These are phyloP conservation scores for Botia almorhae DNA, from an alignment of 2,797 vertebrate genomes.

Conservation along the genomic window DNA sequence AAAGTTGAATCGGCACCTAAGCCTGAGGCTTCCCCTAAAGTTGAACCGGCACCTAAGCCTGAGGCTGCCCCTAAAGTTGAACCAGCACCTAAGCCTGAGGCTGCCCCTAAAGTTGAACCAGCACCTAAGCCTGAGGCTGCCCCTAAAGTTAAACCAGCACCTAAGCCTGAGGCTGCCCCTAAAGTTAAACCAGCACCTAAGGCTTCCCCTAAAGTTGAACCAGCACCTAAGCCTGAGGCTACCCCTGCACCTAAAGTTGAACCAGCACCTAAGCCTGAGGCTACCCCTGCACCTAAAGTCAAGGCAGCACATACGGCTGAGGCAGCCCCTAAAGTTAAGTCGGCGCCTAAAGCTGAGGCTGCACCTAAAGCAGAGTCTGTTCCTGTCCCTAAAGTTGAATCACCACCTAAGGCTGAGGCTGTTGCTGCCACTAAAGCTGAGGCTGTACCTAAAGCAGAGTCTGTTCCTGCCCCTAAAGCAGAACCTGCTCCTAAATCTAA, in stretches of 20 bases:
- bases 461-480: neutral
- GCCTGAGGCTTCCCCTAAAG: neutral
- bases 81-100: neutral
- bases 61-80: neutral
- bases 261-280: neutral
- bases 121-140: neutral
- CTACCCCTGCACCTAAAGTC: neutral
- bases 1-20: neutral
- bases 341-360: neutral
- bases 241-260: neutral
- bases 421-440: neutral
- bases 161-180: neutral
- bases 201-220: conserved; percentile 18
- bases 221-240: conserved; percentile 41
- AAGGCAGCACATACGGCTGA: too few species aligned
- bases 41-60: neutral
- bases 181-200: neutral
- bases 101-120: neutral
- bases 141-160: too few species aligned
- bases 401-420: conserved; percentile 16
- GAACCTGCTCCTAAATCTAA: neutral
- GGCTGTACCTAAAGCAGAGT: neutral
- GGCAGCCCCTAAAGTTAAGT: neutral
- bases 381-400: neutral
- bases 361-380: too few species aligned